Evolutionary conservation across 2,113 vertebrate genomes (phyloP).

Genomic region (Cyphomyrus discorhynchus): DNA sequence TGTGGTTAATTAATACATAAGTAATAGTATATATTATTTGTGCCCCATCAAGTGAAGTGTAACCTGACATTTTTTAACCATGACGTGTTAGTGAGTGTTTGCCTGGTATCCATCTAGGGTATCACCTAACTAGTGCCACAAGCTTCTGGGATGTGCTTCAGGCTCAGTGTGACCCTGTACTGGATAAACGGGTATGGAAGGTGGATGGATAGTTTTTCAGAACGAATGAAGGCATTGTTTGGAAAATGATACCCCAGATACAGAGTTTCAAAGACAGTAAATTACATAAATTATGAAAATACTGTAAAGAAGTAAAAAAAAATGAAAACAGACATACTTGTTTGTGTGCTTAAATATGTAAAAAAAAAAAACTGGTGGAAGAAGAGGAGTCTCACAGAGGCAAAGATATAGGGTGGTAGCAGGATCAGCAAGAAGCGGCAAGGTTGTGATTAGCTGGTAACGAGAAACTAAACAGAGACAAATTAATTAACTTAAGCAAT

Average conservation of each 20-base stretch:
- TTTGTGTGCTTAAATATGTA: neutral
- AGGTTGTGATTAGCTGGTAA: neutral
- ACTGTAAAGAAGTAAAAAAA: neutral
- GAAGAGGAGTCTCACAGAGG: neutral
- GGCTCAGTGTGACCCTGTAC: neutral
- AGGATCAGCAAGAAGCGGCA: neutral
- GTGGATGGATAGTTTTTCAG: neutral
- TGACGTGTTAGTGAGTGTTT: neutral
- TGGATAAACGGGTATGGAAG: neutral
- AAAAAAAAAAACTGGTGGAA: neutral
- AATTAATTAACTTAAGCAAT: neutral
- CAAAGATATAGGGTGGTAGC: neutral
- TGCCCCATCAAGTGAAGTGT: neutral
- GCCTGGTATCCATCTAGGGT: neutral
- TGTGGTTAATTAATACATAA: neutral
- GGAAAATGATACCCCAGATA: neutral
- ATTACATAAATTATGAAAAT: neutral
- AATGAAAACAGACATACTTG: neutral
- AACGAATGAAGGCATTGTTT: neutral
- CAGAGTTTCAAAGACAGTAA: neutral
- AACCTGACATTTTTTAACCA: neutral
- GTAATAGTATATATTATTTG: neutral
- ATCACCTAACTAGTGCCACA: neutral
- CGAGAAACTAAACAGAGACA: neutral
- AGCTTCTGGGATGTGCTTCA: neutral